A percentile compares a stretch with the other conserved stretches of the same genome.
These are phyloP conservation scores for Scaptodrosophila latifasciaeformis DNA, from an alignment of 2,888 invertebrate species.

Conservation along the genomic window DNA sequence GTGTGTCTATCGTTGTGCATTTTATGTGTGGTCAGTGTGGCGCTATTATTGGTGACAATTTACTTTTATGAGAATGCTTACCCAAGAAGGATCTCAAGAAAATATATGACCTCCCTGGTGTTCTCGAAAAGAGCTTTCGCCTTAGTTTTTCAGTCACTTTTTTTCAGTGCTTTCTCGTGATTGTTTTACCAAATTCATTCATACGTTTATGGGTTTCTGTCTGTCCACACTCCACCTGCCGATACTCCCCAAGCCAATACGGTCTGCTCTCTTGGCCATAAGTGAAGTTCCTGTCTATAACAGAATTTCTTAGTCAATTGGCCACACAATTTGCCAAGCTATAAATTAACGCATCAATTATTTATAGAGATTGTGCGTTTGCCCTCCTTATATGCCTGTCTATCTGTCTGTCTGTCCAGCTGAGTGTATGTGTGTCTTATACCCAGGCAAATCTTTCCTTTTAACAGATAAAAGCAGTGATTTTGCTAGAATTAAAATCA, in stretches of 20 bases:
- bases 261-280: conserved; percentile 9
- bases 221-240: conserved; percentile 49
- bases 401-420: too few species aligned
- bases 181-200: conserved; percentile 43
- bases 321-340: conserved; percentile 68
- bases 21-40: conserved; percentile 59
- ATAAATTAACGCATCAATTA: conserved; percentile 69
- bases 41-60: conserved; percentile 65
- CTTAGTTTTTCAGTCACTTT: background rate
- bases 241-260: too few species aligned
- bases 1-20: conserved; percentile 26
- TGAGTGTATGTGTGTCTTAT: too few species aligned
- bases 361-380: conserved; percentile 35
- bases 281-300: conserved; percentile 19
- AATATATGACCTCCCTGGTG: too few species aligned
- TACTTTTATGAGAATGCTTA: conserved; percentile 58
- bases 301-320: conserved; percentile 49
- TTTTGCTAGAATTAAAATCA: too few species aligned
- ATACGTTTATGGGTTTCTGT: too few species aligned
- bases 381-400: too few species aligned
- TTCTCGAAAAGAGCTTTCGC: background rate
- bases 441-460: too few species aligned
- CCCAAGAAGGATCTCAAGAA: too few species aligned
- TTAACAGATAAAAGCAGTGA: too few species aligned
- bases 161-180: conserved; percentile 16